A percentile compares a stretch with the other conserved stretches of the same genome.
Evolutionary conservation across 2,113 vertebrate genomes (phyloP).

Genomic region (Cryptoleucopteryx plumbea): DNA sequence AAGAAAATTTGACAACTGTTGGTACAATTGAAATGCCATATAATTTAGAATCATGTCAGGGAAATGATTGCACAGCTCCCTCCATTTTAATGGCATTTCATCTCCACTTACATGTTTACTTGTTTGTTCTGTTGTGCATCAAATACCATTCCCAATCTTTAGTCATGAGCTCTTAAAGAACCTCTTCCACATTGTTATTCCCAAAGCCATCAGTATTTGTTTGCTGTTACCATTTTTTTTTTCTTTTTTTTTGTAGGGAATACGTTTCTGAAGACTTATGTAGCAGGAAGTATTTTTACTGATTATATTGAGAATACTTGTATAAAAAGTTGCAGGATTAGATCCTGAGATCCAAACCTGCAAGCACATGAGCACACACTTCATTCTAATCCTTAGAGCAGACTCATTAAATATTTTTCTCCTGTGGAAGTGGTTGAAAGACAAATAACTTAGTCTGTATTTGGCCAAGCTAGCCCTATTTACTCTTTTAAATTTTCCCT

Average conservation of each 20-base stretch:
- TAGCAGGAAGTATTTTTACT: neutral
- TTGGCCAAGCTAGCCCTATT: neutral
- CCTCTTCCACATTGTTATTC: neutral
- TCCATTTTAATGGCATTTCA: neutral
- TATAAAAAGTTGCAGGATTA: neutral
- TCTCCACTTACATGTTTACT: neutral
- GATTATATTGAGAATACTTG: neutral
- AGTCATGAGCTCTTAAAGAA: neutral
- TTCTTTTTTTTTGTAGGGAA: neutral
- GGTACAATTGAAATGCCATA: neutral
- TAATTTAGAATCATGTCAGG: neutral
- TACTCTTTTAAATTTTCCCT: neutral
- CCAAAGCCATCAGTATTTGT: neutral
- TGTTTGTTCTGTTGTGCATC: neutral
- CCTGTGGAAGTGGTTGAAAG: neutral
- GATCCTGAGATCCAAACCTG: neutral
- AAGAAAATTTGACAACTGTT: neutral
- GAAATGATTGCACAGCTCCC: neutral
- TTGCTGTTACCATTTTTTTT: neutral
- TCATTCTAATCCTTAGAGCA: neutral
- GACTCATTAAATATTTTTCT: neutral
- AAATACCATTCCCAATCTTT: neutral
- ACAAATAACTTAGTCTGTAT: neutral
- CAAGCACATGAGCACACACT: neutral
- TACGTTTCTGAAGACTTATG: neutral